Percentiles rank a stretch among this genome's conserved stretches.
phyloP scores from a whole-genome alignment of 2,888 invertebrate genomes.

The Agrotis exclamationis region DNA sequence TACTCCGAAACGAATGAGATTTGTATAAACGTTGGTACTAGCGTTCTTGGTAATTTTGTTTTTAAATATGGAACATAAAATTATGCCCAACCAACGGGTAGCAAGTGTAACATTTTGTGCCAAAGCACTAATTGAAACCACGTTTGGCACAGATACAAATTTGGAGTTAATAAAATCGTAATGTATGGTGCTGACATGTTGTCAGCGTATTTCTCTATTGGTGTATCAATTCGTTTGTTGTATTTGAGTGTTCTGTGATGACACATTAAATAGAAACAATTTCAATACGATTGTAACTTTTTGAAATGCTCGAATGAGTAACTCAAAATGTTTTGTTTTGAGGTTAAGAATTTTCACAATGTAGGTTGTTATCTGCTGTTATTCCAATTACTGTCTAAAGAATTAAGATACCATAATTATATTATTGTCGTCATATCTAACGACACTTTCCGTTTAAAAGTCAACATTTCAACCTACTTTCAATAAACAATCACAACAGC shows the following conservation, averaged over 20 bases:
- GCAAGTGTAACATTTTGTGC: conserved; percentile 47
- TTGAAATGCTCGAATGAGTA: not conserved
- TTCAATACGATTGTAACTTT: not conserved
- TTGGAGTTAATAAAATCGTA: conserved; percentile 50
- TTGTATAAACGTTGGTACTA: conserved; percentile 26
- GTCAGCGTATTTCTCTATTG: conserved; percentile 17
- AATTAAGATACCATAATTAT: conserved; percentile 8
- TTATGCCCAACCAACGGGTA: conserved; percentile 43
- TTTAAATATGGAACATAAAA: conserved; percentile 31
- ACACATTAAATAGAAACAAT: not conserved
- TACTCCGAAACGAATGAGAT: conserved; percentile 46
- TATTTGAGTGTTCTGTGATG: not conserved
- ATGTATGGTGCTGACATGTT: conserved; percentile 31
- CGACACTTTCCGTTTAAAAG: conserved; percentile 34
- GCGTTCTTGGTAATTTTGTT: conserved; percentile 31
- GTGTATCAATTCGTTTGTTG: conserved; percentile 2
- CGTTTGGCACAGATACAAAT: conserved; percentile 47
- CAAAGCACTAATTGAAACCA: conserved; percentile 56
- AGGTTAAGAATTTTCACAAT: not conserved
- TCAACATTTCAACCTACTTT: conserved; percentile 39
- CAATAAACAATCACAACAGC: conserved; percentile 29
- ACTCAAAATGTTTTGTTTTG: not conserved
- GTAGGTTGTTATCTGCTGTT: not conserved
- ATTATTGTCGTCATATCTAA: conserved; percentile 15
- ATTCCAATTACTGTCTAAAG: not conserved